A percentile compares a stretch with the other conserved stretches of the same genome.
Evolutionary conservation across 2,888 invertebrate genomes (phyloP).

Genomic region (Limenitis camilla): DNA sequence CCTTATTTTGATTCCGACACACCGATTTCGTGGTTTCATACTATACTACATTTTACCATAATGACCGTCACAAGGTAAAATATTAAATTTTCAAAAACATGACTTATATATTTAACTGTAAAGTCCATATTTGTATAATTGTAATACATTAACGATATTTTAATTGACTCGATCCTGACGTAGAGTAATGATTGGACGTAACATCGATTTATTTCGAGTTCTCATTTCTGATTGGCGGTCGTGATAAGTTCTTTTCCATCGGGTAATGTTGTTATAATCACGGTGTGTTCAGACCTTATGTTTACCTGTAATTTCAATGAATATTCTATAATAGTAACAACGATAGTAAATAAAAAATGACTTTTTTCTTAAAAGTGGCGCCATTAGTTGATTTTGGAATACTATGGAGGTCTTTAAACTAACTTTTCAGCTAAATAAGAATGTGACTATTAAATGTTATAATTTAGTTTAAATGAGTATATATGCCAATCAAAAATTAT

Average conservation of each 20-base stretch:
- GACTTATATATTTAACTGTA: conserved; percentile 37
- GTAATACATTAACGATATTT: conserved; percentile 69
- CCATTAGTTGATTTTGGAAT: too few relatives aligned
- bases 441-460: too few relatives aligned
- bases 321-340: background rate
- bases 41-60: conserved; percentile 68
- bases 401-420: too few relatives aligned
- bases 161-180: conserved; percentile 74
- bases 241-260: conserved; percentile 70
- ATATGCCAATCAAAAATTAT: too few relatives aligned
- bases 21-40: conserved; percentile 72
- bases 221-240: conserved; percentile 72
- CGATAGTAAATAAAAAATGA: too few relatives aligned
- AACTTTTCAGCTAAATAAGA: too few relatives aligned
- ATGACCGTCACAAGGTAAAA: conserved; percentile 66
- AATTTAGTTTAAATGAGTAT: too few relatives aligned
- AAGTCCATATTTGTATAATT: conserved; percentile 49
- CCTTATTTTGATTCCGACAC: conserved; percentile 70
- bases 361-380: too few relatives aligned
- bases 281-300: conserved; percentile 33
- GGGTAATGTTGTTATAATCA: conserved; percentile 69
- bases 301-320: conserved; percentile 35
- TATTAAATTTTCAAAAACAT: conserved; percentile 33
- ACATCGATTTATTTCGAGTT: conserved; percentile 74
- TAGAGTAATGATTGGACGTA: conserved; percentile 74